phyloP scores from a whole-genome alignment of 2,888 invertebrate genomes.

The Oligia fasciuncula region DNA sequence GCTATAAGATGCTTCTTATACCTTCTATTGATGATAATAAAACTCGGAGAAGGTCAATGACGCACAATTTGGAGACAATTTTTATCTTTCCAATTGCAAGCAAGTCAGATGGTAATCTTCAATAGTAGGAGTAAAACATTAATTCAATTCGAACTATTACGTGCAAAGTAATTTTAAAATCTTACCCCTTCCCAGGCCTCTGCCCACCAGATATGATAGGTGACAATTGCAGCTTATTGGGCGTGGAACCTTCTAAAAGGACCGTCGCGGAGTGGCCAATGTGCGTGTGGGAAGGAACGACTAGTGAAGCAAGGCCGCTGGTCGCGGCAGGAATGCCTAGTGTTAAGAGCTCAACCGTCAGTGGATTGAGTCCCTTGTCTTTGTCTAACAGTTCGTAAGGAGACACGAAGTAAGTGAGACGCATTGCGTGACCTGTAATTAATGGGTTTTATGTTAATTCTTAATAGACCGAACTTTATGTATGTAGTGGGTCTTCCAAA shows the following conservation, averaged over 20 bases:
- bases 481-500: not conserved
- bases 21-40: not conserved
- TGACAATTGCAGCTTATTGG: conserved; percentile 94
- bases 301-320: conserved; percentile 82
- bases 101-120: not conserved
- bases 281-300: conserved; percentile 88
- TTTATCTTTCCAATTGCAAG: not conserved
- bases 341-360: conserved; percentile 93
- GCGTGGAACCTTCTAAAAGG: conserved; percentile 96
- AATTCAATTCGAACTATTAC: not conserved
- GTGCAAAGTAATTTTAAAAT: not conserved
- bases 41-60: not conserved
- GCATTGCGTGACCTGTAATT: conserved; percentile 96
- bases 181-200: conserved; percentile 93
- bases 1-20: not conserved
- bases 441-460: conserved; percentile 11
- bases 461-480: not conserved
- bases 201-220: conserved; percentile 93
- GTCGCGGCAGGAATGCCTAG: conserved; percentile 82
- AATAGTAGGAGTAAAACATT: not conserved
- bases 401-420: conserved; percentile 97
- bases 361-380: conserved; percentile 93
- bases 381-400: conserved; percentile 97
- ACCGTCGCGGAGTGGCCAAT: conserved; percentile 97
- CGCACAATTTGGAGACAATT: not conserved